These are phyloP conservation scores for Marasmarcha lunaedactyla DNA, from an alignment of 2,888 invertebrate species.

Conservation along the genomic window DNA sequence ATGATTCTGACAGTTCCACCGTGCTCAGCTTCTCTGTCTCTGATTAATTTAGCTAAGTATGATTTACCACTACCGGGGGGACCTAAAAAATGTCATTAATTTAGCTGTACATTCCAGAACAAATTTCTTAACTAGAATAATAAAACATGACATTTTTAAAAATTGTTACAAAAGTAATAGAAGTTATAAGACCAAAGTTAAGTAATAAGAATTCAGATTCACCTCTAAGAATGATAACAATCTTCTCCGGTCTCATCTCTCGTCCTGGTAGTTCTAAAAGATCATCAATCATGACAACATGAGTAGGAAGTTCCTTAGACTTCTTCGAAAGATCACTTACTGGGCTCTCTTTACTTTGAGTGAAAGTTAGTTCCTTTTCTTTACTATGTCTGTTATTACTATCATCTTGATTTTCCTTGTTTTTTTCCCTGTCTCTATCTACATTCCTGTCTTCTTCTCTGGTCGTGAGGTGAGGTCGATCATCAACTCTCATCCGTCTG, in stretches of 20 bases:
- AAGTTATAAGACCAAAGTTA: too few species aligned
- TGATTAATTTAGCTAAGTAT: slow-evolving; percentile 88
- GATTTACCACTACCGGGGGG: slow-evolving; percentile 96
- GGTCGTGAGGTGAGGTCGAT: background rate
- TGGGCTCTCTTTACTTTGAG: slow-evolving; percentile 38
- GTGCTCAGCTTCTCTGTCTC: slow-evolving; percentile 84
- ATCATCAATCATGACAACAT: slow-evolving; percentile 81
- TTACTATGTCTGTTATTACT: slow-evolving; percentile 35
- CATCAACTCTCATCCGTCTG: background rate
- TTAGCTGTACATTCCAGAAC: background rate
- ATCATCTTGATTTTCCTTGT: slow-evolving; percentile 18
- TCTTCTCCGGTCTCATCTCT: slow-evolving; percentile 79
- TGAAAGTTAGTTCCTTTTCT: slow-evolving; percentile 42
- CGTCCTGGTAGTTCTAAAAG: slow-evolving; percentile 85
- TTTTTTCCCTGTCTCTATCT: slow-evolving; percentile 18
- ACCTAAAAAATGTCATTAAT: slow-evolving; percentile 53
- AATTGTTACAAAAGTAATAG: too few species aligned
- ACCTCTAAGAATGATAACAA: slow-evolving; percentile 90
- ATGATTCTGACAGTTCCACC: slow-evolving; percentile 92
- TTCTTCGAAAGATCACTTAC: slow-evolving; percentile 28
- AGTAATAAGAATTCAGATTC: too few species aligned
- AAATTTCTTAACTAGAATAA: background rate
- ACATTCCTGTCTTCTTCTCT: slow-evolving; percentile 1
- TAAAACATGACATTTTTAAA: too few species aligned
- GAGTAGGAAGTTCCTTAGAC: slow-evolving; percentile 23